phyloP scores from a whole-genome alignment of 2,797 vertebrate species.

The Malurus leucopterus region DNA sequence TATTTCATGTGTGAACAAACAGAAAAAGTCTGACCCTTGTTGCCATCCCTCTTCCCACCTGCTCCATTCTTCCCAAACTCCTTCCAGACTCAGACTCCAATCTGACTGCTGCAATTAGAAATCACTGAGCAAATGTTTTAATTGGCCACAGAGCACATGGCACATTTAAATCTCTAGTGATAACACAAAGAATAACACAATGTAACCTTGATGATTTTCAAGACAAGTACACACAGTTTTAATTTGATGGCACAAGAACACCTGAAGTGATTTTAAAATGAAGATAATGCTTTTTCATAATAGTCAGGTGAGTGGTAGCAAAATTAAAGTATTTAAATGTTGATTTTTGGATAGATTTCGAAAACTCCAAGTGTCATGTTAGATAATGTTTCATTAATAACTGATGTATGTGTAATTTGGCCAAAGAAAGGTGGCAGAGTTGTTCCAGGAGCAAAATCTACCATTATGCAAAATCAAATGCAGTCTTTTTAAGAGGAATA shows the following conservation, averaged over 20 bases:
- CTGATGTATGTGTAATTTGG: background rate
- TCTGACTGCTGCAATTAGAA: background rate
- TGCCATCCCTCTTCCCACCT: background rate
- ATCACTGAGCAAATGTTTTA: background rate
- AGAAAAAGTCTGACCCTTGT: background rate
- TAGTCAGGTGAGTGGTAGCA: background rate
- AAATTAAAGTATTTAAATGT: background rate
- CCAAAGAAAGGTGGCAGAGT: slow-evolving; percentile 50
- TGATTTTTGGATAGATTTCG: background rate
- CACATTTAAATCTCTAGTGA: background rate
- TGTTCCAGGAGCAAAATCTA: slow-evolving; percentile 29
- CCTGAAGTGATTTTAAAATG: background rate
- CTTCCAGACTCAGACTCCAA: background rate
- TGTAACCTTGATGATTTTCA: background rate
- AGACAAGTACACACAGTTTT: background rate
- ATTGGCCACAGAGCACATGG: background rate
- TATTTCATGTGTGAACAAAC: background rate
- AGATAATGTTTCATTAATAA: background rate
- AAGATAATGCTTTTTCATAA: background rate
- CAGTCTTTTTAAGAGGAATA: background rate
- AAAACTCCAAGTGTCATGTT: background rate
- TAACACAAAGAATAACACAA: background rate
- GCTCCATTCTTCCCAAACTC: background rate
- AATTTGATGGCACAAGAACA: background rate
- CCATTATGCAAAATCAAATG: background rate